A percentile compares a stretch with the other conserved stretches of the same genome.
Evolutionary conservation across 2,797 vertebrate species (phyloP).

Genomic region (Premnoplex brunnescens): DNA sequence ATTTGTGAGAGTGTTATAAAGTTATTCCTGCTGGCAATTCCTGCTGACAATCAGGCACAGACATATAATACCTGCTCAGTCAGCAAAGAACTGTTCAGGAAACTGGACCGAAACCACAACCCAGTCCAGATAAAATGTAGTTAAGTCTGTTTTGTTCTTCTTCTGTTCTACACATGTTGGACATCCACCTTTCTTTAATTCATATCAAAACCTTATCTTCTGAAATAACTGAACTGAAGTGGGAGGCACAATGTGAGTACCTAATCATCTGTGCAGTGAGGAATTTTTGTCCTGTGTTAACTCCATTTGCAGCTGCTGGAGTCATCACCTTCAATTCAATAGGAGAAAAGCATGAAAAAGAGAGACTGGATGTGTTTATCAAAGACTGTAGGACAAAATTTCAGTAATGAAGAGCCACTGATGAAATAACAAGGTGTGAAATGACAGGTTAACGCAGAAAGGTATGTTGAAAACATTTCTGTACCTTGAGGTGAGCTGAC

Average conservation of each 20-base stretch:
- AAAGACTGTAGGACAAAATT: neutral
- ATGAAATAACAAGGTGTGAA: neutral
- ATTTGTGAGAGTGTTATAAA: neutral
- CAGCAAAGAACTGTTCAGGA: neutral
- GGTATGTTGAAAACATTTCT: neutral
- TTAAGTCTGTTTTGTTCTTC: neutral
- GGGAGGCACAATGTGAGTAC: neutral
- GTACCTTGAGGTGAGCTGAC: neutral
- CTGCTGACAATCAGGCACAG: neutral
- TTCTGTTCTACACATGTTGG: fast-evolving
- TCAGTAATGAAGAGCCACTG: neutral
- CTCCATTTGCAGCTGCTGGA: neutral
- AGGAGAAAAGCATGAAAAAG: neutral
- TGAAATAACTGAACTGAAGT: neutral
- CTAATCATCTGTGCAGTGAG: neutral
- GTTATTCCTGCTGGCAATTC: neutral
- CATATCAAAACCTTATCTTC: neutral
- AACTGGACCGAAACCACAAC: neutral
- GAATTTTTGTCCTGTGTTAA: neutral
- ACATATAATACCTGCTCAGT: neutral
- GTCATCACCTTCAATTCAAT: neutral
- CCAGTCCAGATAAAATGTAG: neutral
- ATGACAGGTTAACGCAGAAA: neutral
- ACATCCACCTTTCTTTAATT: neutral
- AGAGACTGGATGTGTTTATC: neutral